Evolutionary conservation across 2,797 vertebrate species (phyloP).

Genomic region (Etheostoma nigrum): DNA sequence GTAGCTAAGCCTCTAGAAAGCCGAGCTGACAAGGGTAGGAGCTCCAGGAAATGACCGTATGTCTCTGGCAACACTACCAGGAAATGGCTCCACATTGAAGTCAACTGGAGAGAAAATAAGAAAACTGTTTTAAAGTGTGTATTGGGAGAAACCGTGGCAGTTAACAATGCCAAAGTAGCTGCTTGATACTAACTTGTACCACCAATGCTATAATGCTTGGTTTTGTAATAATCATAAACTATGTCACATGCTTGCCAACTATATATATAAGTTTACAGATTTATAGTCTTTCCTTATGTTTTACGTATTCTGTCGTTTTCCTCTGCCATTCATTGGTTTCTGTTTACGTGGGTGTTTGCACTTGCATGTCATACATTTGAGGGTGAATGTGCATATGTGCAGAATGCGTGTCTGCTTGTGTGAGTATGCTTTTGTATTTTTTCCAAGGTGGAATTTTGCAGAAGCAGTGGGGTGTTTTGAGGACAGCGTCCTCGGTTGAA

Average conservation of each 20-base stretch:
- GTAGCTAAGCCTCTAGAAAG: conserved; percentile 44
- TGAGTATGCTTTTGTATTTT: conserved; percentile 8
- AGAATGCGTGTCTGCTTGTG: conserved; percentile 3
- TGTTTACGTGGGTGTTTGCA: conserved; percentile 8
- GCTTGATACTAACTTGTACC: conserved; percentile 23
- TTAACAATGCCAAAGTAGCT: conserved; percentile 3
- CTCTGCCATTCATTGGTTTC: conserved; percentile 2
- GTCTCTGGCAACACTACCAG: conserved; percentile 57
- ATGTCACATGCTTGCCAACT: background rate
- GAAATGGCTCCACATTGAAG: conserved; percentile 54
- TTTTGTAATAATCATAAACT: conserved; percentile 37
- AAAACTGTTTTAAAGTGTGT: conserved; percentile 30
- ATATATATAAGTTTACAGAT: conserved; percentile 8
- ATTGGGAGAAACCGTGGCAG: conserved; percentile 5
- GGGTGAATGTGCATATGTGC: conserved; percentile 12
- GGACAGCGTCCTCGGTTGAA: conserved; percentile 69
- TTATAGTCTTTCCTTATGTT: conserved; percentile 8
- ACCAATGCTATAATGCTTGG: background rate
- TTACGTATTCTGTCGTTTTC: background rate
- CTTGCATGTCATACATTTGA: conserved; percentile 21
- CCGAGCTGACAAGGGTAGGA: conserved; percentile 53
- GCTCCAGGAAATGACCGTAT: conserved; percentile 66
- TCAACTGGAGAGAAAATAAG: conserved; percentile 39
- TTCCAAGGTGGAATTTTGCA: conserved; percentile 20
- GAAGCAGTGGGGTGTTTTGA: conserved; percentile 40